Evolutionary conservation across 2,888 invertebrate genomes (phyloP).

Genomic region (Boloria selene): DNA sequence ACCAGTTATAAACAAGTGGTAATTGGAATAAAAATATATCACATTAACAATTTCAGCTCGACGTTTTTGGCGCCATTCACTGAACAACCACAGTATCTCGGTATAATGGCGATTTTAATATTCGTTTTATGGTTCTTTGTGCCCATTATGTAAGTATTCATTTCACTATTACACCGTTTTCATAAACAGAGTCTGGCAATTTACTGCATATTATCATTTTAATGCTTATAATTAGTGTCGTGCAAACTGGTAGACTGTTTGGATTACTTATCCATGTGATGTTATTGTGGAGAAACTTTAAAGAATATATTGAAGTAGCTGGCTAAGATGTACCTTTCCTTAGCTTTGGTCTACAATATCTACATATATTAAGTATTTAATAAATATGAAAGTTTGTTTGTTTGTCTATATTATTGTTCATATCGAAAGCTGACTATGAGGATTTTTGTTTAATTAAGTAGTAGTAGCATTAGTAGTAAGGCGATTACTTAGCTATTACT

Average conservation of each 20-base stretch:
- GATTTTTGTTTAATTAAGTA: too few relatives aligned
- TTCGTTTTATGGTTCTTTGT: slow-evolving; percentile 85
- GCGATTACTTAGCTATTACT: too few relatives aligned
- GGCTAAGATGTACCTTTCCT: too few relatives aligned
- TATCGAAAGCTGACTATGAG: too few relatives aligned
- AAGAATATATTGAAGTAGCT: too few relatives aligned
- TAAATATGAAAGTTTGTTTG: too few relatives aligned
- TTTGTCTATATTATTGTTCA: too few relatives aligned
- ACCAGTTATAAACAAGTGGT: slow-evolving; percentile 33
- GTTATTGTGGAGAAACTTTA: background rate
- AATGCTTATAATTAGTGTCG: slow-evolving; percentile 35
- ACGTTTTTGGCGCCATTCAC: slow-evolving; percentile 83
- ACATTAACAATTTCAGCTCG: slow-evolving; percentile 65
- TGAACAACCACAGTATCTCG: slow-evolving; percentile 84
- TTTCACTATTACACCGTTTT: slow-evolving; percentile 44
- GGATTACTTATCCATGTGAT: slow-evolving; percentile 16
- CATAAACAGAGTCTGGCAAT: slow-evolving; percentile 35
- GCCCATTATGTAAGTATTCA: slow-evolving; percentile 83
- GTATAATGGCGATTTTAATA: slow-evolving; percentile 84
- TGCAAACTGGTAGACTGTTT: slow-evolving; percentile 26
- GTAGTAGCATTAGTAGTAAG: too few relatives aligned
- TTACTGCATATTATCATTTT: slow-evolving; percentile 34
- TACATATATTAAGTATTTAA: too few relatives aligned
- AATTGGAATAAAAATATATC: slow-evolving; percentile 44
- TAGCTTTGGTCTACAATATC: too few relatives aligned